Evolutionary conservation across 2,888 invertebrate genomes (phyloP), one percentile per base, ranked within the genome.

Genomic region (Stomorhina lunata): DNA sequence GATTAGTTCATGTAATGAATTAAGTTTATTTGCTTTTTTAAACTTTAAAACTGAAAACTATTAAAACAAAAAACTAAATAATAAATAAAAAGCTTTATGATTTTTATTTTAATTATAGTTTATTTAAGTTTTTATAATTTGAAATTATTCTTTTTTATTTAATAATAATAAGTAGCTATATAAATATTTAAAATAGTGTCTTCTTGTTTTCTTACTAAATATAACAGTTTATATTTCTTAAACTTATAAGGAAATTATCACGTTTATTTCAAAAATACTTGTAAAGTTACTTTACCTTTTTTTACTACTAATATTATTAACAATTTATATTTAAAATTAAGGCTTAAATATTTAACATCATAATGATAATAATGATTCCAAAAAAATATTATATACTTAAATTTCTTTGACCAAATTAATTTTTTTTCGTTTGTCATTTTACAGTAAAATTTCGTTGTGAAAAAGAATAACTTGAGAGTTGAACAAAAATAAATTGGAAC

Each of bases 1-100:
- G 86, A 87, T 87, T 80, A 72, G 43, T 86, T 84, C 66, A 87
- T 75, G 4, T 20, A 65, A 73, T 79, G 57, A 72, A 57, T 29
- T 27, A 69, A n/a, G 37, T 40, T 32, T 43, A 20, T 55, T 7
- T 61, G 15, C 25, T 43, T 43, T n/a, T 37, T 43, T 43, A 5
- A 15, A 43, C 7, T 10, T 7, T 61, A 5, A 9, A 37, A 61
- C 40, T 59, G 25, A 59, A 37, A 37, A 17, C 59, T 59, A 32
- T 20, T n/a, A n/a, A n/a, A n/a, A 48, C 10, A 4, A 29, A 43
- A 10, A 17, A 43, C 22, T 5, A 27, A 32, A 4, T 32, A 12
- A 12, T 12, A 48, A 32, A 34, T 32, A 48, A 48, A 65, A 65
- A 20, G 12, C 40, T 48, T 15, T 20, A 34, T 9, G 7, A 32